These are phyloP conservation scores for Erannis defoliaria DNA, from an alignment of 2,888 invertebrate genomes.

Conservation along the genomic window DNA sequence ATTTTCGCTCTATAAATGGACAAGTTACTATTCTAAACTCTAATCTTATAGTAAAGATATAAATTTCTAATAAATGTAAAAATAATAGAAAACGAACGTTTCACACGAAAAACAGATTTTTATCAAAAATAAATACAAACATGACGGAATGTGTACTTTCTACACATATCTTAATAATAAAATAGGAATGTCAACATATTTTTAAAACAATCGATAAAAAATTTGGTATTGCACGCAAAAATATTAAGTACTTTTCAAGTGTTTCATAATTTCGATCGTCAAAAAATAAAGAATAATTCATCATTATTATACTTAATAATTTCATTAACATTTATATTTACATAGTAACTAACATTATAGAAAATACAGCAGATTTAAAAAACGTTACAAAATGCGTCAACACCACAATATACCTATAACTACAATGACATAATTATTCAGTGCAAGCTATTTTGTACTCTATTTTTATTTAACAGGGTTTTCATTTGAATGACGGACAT, in stretches of 20 bases:
- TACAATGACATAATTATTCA: too few relatives aligned
- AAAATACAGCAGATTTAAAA: too few relatives aligned
- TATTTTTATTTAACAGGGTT: too few relatives aligned
- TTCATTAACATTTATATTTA: not conserved
- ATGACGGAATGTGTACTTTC: slow-evolving; percentile 27
- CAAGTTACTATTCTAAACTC: too few relatives aligned
- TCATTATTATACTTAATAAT: not conserved
- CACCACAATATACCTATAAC: too few relatives aligned
- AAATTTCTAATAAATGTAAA: not conserved
- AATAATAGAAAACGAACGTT: too few relatives aligned
- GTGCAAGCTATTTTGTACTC: too few relatives aligned
- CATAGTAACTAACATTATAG: too few relatives aligned
- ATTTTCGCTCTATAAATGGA: too few relatives aligned
- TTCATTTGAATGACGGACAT: too few relatives aligned
- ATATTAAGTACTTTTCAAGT: slow-evolving; percentile 16
- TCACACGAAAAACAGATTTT: not conserved
- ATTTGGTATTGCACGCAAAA: slow-evolving; percentile 35
- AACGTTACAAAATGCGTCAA: too few relatives aligned
- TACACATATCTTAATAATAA: slow-evolving; percentile 31
- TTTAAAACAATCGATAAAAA: not conserved
- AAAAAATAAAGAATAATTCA: not conserved
- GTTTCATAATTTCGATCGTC: not conserved
- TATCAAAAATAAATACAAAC: slow-evolving; percentile 9
- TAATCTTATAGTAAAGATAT: too few relatives aligned
- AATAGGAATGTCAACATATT: slow-evolving; percentile 45